Evolutionary conservation across 2,888 invertebrate species (phyloP).

Genomic region (Eugnorisma glareosa): DNA sequence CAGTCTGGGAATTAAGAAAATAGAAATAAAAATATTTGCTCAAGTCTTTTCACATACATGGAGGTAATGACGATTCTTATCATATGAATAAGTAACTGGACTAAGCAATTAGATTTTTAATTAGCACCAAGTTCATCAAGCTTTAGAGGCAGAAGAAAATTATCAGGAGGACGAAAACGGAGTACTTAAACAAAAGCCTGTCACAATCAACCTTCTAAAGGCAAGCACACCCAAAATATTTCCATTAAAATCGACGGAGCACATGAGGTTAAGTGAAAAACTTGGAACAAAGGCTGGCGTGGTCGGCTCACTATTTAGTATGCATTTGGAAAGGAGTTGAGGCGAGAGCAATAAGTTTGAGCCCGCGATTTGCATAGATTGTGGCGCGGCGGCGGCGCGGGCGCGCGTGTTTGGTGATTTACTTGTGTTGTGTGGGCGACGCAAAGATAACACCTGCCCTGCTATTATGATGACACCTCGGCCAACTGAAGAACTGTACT

Average conservation of each 20-base stretch:
- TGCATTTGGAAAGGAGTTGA: constrained; percentile 90
- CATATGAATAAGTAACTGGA: constrained; percentile 19
- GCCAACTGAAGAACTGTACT: constrained; percentile 48
- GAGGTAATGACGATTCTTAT: constrained; percentile 34
- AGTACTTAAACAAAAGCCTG: constrained; percentile 36
- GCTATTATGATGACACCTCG: constrained; percentile 67
- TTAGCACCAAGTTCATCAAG: constrained; percentile 1
- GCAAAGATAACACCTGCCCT: constrained; percentile 75
- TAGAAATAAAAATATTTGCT: constrained; percentile 58
- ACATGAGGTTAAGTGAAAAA: constrained; percentile 83
- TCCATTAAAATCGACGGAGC: constrained; percentile 74
- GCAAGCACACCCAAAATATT: constrained; percentile 67
- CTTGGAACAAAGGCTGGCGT: constrained; percentile 84
- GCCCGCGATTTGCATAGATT: constrained; percentile 89
- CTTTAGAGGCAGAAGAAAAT: not conserved
- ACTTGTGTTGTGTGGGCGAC: constrained; percentile 76
- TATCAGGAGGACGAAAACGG: constrained; percentile 5
- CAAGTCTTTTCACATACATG: constrained; percentile 49
- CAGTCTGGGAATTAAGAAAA: constrained; percentile 51
- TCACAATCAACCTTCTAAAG: constrained; percentile 49
- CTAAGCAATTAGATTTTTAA: constrained; percentile 16
- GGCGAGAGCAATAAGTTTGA: constrained; percentile 90
- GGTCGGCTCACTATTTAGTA: constrained; percentile 86
- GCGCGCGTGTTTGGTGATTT: constrained; percentile 83
- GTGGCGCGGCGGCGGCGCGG: constrained; percentile 74